These are phyloP conservation scores for Xestoiulus laeticollis DNA, from an alignment of 2,888 invertebrate genomes.

Conservation along the genomic window DNA sequence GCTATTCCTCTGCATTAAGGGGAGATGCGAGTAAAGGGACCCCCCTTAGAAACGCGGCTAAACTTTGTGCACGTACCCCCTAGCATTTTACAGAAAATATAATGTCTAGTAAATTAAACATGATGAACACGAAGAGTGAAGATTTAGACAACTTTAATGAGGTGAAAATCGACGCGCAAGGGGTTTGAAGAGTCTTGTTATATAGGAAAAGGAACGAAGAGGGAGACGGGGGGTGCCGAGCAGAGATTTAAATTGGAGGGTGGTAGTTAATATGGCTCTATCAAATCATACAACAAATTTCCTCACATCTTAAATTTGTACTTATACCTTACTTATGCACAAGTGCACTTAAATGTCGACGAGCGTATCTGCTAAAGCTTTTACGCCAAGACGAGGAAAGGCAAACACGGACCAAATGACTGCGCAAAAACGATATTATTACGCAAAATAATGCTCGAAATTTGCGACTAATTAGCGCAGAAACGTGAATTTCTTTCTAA, in stretches of 20 bases:
- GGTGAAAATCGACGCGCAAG: conserved; percentile 21
- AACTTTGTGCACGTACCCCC: background rate
- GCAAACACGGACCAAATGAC: conserved; percentile 15
- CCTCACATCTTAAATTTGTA: conserved; percentile 37
- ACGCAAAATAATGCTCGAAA: conserved; percentile 22
- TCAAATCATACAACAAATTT: conserved; percentile 37
- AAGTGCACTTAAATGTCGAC: conserved; percentile 37
- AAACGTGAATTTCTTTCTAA: conserved; percentile 33
- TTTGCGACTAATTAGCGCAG: conserved; percentile 34
- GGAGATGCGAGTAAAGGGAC: background rate
- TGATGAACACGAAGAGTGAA: conserved; percentile 23
- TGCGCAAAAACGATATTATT: conserved; percentile 14
- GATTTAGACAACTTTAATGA: conserved; percentile 37
- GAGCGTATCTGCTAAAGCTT: conserved; percentile 23
- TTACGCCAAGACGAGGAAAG: conserved; percentile 8
- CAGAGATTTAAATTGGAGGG: conserved; percentile 6
- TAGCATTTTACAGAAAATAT: conserved; percentile 37
- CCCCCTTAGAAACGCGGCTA: background rate
- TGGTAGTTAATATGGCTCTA: conserved; percentile 28
- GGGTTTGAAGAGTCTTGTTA: background rate
- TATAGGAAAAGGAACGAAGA: background rate
- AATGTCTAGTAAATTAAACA: conserved; percentile 37
- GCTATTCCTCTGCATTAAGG: background rate
- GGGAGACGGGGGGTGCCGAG: conserved; percentile 12
- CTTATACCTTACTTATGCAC: conserved; percentile 33